Percentiles rank a stretch among this genome's conserved stretches.
Conservation (phyloP, 64 coral and sea anemone genomes). For the Stichodactyla helianthus region DNA sequence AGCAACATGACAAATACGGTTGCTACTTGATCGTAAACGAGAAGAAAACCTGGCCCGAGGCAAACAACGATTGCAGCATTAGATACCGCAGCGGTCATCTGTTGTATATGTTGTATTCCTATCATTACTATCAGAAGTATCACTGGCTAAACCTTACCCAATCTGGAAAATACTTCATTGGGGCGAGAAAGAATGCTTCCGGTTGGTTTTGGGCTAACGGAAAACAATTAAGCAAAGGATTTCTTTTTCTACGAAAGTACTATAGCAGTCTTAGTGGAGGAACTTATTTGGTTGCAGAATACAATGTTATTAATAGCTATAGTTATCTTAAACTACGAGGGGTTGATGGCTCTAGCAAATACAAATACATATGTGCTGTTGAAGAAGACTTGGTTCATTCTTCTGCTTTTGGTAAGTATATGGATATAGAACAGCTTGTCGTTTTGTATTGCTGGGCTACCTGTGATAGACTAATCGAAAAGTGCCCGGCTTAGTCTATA, state of each 20-base stretch:
- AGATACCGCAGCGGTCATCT: background rate
- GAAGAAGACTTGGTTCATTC: background rate
- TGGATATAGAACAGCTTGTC: background rate
- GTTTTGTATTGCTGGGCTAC: background rate
- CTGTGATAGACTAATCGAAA: background rate
- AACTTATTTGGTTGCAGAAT: background rate
- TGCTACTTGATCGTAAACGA: background rate
- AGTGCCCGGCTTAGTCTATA: too few species aligned
- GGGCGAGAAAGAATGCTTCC: background rate
- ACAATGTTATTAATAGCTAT: background rate
- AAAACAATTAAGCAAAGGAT: background rate
- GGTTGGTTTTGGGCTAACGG: constrained; percentile 1
- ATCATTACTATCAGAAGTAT: background rate
- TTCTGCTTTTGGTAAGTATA: background rate
- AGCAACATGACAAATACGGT: background rate
- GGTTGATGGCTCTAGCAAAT: background rate
- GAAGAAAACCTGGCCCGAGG: background rate
- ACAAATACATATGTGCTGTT: background rate
- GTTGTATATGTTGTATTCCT: background rate
- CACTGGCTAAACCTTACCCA: background rate
- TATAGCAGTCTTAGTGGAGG: background rate
- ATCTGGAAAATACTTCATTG: background rate
- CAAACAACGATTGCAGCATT: background rate
- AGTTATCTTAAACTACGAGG: background rate
- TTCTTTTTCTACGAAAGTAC: background rate